These are phyloP conservation scores for Dendrocincla fuliginosa DNA, from an alignment of 2,797 vertebrate species.

Conservation along the genomic window DNA sequence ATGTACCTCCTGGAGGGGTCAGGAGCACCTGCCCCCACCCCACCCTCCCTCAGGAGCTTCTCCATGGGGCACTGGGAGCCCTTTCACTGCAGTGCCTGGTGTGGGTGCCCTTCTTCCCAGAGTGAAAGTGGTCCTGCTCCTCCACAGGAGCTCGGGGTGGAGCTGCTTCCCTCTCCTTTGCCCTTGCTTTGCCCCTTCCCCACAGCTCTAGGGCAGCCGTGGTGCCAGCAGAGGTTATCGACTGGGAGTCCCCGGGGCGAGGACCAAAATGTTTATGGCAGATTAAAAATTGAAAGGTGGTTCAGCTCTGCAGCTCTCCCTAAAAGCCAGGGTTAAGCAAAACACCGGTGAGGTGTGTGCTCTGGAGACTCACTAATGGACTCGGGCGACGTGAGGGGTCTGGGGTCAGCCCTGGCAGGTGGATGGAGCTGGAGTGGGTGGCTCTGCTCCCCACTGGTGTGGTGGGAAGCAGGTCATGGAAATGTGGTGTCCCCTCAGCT, in stretches of 20 bases:
- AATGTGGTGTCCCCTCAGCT: fast-evolving
- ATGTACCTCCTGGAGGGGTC: not conserved
- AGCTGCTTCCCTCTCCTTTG: not conserved
- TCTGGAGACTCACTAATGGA: slow-evolving; percentile 24
- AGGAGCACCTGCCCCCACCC: fast-evolving
- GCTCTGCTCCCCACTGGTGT: not conserved
- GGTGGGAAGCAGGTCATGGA: not conserved
- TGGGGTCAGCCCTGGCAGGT: not conserved
- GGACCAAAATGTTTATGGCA: slow-evolving; percentile 23
- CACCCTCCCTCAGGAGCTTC: not conserved
- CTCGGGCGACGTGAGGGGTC: not conserved
- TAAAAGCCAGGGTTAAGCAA: not conserved
- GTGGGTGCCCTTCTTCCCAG: not conserved
- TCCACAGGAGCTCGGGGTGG: not conserved
- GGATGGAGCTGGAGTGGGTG: fast-evolving
- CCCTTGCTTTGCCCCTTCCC: not conserved
- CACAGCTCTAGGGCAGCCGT: fast-evolving
- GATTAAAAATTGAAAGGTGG: slow-evolving; percentile 49
- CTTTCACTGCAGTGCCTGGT: not conserved
- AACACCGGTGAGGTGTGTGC: not conserved
- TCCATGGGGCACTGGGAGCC: not conserved
- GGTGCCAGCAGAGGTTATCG: not conserved
- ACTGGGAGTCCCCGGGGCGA: not conserved
- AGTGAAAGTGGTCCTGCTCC: fast-evolving
- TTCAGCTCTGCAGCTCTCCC: not conserved